Conservation (phyloP, 2,113 vertebrate genomes). For the Leptobrachium ailaonicum region DNA sequence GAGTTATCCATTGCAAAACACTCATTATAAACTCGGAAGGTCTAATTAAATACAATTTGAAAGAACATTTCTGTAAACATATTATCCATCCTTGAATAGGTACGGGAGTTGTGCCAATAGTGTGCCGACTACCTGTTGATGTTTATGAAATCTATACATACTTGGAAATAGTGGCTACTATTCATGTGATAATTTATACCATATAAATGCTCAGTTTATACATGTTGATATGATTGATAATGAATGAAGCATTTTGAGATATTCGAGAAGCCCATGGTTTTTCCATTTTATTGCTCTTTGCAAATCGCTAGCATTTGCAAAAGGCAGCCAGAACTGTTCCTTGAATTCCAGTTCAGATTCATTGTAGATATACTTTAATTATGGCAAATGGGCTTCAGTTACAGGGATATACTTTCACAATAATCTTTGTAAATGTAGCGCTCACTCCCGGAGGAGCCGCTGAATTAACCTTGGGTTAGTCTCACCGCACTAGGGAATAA, state of each 20-base stretch:
- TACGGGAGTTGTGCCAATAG: background rate
- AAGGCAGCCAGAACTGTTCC: no score
- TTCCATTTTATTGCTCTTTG: no score
- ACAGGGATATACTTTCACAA: no score
- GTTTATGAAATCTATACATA: background rate
- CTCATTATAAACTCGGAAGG: background rate
- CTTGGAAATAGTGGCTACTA: background rate
- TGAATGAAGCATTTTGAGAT: background rate
- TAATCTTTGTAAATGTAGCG: no score
- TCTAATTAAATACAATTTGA: background rate
- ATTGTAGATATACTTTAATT: no score
- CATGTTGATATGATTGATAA: background rate
- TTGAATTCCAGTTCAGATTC: no score
- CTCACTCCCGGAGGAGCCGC: no score
- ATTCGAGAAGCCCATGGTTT: no score
- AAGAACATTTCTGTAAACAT: background rate
- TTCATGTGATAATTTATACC: background rate
- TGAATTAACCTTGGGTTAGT: no score
- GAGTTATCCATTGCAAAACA: conserved; percentile 9
- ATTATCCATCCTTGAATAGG: background rate
- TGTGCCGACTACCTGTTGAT: background rate
- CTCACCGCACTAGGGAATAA: no score
- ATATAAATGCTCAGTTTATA: background rate
- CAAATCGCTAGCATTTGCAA: no score
- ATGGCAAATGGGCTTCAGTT: no score